phyloP scores from a whole-genome alignment of 2,797 vertebrate species.

The Chelon labrosus region DNA sequence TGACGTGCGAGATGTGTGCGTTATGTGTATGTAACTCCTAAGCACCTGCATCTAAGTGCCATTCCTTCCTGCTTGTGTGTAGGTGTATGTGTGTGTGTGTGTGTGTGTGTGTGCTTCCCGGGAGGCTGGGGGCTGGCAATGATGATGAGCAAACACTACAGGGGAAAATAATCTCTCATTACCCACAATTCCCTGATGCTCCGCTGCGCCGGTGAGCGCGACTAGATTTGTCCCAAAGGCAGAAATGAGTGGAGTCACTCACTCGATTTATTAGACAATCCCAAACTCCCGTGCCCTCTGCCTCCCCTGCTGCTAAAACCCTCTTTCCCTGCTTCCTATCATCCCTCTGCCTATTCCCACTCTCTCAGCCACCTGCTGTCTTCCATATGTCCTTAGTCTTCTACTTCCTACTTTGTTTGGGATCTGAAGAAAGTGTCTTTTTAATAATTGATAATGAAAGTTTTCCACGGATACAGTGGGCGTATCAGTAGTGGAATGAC shows the following conservation, averaged over 20 bases:
- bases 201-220: constrained; percentile 59
- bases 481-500: neutral
- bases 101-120: constrained; percentile 27
- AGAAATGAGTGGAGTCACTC: constrained; percentile 81
- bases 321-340: constrained; percentile 31
- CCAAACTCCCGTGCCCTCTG: constrained; percentile 58
- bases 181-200: constrained; percentile 79
- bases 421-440: constrained; percentile 4
- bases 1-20: constrained; percentile 11
- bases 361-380: constrained; percentile 59
- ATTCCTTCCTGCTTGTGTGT: constrained; percentile 35
- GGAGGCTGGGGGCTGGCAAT: constrained; percentile 52
- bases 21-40: constrained; percentile 4
- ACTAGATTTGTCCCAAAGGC: constrained; percentile 82
- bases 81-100: constrained; percentile 14
- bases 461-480: neutral
- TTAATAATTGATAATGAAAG: constrained; percentile 8
- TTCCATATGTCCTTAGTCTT: constrained; percentile 63
- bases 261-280: constrained; percentile 85
- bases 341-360: constrained; percentile 27
- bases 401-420: constrained; percentile 16
- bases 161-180: constrained; percentile 87
- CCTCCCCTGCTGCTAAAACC: constrained; percentile 62
- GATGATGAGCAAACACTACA: constrained; percentile 82
- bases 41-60: constrained; percentile 30